Percentiles rank a stretch among this genome's conserved stretches.
Evolutionary conservation across 2,797 vertebrate genomes (phyloP).

Genomic region (Philypnodon macrostomus): DNA sequence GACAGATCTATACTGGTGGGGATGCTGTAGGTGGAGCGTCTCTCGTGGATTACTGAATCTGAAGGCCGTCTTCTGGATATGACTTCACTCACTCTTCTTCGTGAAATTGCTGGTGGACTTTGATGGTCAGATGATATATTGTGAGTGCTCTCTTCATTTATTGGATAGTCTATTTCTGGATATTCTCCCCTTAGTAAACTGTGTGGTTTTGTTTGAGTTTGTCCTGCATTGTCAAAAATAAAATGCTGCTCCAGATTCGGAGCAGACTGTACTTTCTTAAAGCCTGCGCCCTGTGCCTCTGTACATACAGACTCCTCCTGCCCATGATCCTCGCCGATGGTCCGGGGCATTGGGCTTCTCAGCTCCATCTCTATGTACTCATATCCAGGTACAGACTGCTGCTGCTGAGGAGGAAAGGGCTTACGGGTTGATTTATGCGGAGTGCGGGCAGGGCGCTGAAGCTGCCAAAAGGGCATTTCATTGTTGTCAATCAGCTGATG

Average conservation of each 20-base stretch:
- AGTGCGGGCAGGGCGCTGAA: background rate
- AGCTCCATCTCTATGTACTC: conserved; percentile 51
- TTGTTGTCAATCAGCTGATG: background rate
- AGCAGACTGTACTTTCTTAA: conserved; percentile 11
- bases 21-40: conserved; percentile 28
- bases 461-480: background rate
- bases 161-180: conserved; percentile 62
- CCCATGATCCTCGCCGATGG: conserved; percentile 17
- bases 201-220: conserved; percentile 20
- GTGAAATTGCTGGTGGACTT: background rate
- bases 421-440: background rate
- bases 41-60: conserved; percentile 21
- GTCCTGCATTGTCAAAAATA: background rate
- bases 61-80: conserved; percentile 20
- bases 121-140: conserved; percentile 5
- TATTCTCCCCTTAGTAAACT: conserved; percentile 39
- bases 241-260: conserved; percentile 18
- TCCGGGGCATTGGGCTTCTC: conserved; percentile 13
- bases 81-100: background rate
- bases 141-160: conserved; percentile 15
- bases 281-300: conserved; percentile 43
- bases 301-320: conserved; percentile 18
- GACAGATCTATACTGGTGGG: conserved; percentile 31
- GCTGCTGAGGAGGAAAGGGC: background rate
- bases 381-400: background rate